phyloP scores from a whole-genome alignment of 2,797 vertebrate genomes.

The Chromis chromis region DNA sequence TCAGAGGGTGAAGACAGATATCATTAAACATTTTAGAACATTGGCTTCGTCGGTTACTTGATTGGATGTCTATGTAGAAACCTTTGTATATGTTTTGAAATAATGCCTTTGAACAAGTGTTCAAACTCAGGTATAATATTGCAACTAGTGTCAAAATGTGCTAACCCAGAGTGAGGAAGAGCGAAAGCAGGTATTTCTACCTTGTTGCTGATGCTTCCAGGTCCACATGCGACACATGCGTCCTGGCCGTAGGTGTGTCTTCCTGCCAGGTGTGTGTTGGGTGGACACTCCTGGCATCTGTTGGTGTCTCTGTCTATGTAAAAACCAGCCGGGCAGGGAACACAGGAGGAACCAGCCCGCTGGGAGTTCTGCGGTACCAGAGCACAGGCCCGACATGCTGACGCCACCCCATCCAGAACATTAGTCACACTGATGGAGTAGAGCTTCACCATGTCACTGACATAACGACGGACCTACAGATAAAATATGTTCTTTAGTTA shows the following conservation, averaged over 20 bases:
- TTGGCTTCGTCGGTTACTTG: too few relatives aligned
- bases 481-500: too few relatives aligned
- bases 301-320: slow-evolving; percentile 93
- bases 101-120: too few relatives aligned
- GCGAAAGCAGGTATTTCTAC: slow-evolving; percentile 56
- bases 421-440: slow-evolving; percentile 94
- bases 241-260: slow-evolving; percentile 91
- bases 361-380: slow-evolving; percentile 85
- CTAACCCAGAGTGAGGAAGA: neutral
- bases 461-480: slow-evolving; percentile 87
- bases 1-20: too few relatives aligned
- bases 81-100: too few relatives aligned
- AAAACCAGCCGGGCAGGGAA: slow-evolving; percentile 93
- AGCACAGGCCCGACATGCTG: slow-evolving; percentile 91
- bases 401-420: slow-evolving; percentile 91
- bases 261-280: slow-evolving; percentile 90
- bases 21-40: too few relatives aligned
- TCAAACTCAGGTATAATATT: too few relatives aligned
- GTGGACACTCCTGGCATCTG: slow-evolving; percentile 91
- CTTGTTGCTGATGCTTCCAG: slow-evolving; percentile 91
- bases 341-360: slow-evolving; percentile 88
- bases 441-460: slow-evolving; percentile 93
- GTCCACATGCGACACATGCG: slow-evolving; percentile 92
- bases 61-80: too few relatives aligned
- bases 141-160: too few relatives aligned